Percentiles rank a stretch among this genome's conserved stretches.
Evolutionary conservation across 2,113 vertebrate genomes (phyloP).

Genomic region (Himantopus leucocephalus): DNA sequence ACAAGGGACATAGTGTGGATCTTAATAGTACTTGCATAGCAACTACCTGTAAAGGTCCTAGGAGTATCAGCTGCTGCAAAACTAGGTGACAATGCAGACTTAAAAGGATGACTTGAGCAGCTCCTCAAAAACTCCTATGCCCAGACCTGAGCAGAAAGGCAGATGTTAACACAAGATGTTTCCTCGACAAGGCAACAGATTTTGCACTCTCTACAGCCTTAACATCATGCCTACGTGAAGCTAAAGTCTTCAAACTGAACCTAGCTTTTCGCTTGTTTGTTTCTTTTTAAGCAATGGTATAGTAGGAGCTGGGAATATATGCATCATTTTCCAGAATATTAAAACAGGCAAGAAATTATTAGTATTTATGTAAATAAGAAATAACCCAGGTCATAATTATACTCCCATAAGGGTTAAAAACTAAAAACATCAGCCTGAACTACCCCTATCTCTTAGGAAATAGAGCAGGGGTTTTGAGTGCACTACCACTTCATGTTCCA

Average conservation of each 20-base stretch:
- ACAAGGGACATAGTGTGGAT: not conserved
- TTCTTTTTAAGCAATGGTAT: not conserved
- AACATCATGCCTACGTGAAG: not conserved
- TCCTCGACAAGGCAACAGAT: not conserved
- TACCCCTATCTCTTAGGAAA: not conserved
- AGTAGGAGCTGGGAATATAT: not conserved
- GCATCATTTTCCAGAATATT: not conserved
- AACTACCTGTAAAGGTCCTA: not conserved
- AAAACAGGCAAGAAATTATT: not conserved
- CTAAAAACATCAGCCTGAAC: not conserved
- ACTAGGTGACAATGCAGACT: not conserved
- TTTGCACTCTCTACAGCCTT: not conserved
- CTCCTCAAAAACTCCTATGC: not conserved
- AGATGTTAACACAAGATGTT: not conserved
- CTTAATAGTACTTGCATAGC: not conserved
- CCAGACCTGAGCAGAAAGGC: not conserved
- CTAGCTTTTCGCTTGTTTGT: not conserved
- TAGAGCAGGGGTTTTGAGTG: not conserved
- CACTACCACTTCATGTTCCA: rapidly evolving
- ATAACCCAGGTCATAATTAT: not conserved
- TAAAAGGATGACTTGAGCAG: not conserved
- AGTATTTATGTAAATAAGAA: not conserved
- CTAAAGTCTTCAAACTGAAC: not conserved
- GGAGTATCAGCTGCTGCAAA: not conserved
- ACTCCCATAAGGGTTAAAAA: not conserved